These are phyloP conservation scores for Trinorchestia longiramus DNA, from an alignment of 1,140 invertebrate species.

Conservation along the genomic window DNA sequence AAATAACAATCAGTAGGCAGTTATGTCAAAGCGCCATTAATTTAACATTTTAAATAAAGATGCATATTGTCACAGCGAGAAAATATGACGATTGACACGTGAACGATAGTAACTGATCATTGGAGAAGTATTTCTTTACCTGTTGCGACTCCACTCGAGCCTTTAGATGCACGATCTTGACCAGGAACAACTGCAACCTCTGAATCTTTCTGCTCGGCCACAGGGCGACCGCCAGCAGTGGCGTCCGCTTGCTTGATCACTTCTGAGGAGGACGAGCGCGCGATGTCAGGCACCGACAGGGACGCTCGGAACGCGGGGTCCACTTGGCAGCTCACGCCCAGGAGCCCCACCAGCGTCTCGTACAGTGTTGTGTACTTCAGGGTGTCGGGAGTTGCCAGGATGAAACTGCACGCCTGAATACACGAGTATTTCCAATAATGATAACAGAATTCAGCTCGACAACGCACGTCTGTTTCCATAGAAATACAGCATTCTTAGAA, in stretches of 20 bases:
- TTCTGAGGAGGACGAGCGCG: background rate
- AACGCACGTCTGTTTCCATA: too few species aligned
- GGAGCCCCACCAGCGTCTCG: conserved; percentile 85
- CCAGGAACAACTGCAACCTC: background rate
- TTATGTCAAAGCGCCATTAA: too few species aligned
- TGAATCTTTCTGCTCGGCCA: background rate
- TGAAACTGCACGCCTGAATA: conserved; percentile 86
- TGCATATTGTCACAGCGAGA: background rate
- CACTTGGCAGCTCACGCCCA: conserved; percentile 70
- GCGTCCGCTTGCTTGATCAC: background rate
- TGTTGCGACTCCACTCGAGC: background rate
- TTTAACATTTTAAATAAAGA: background rate
- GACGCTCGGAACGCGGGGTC: conserved; percentile 67
- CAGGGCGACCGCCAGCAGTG: background rate
- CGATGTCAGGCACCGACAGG: background rate
- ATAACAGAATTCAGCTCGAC: background rate
- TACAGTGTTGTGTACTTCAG: conserved; percentile 89
- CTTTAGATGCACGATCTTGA: background rate
- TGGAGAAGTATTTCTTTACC: background rate
- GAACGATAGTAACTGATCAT: background rate
- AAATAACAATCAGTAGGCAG: too few species aligned
- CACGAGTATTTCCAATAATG: background rate
- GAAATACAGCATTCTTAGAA: too few species aligned
- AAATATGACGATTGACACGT: background rate
- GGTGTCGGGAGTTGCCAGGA: conserved; percentile 89